A percentile compares a stretch with the other conserved stretches of the same genome.
Conservation (phyloP, 1,140 invertebrate species). For the Lamellibrachia luymesi region DNA sequence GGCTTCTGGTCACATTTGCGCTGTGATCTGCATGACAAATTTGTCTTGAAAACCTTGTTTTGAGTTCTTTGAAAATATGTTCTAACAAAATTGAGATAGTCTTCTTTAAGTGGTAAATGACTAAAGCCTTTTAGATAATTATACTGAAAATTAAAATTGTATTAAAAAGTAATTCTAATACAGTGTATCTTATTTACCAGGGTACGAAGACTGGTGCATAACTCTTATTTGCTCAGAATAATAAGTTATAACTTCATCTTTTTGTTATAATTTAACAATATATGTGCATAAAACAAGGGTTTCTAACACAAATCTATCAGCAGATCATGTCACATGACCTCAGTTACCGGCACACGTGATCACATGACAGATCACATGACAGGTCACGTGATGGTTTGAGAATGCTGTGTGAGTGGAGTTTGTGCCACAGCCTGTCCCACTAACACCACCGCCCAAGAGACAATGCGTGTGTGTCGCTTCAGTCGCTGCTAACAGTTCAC, state of each 20-base stretch:
- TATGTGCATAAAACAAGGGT: background rate
- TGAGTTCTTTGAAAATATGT: background rate
- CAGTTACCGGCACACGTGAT: background rate
- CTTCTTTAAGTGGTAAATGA: background rate
- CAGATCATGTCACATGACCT: background rate
- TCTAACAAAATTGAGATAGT: background rate
- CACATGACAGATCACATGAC: background rate
- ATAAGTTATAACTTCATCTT: background rate
- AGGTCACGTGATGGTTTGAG: background rate
- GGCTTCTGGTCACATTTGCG: background rate
- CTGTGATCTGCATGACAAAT: background rate
- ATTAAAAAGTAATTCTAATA: background rate
- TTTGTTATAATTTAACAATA: background rate
- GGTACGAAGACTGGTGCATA: no score
- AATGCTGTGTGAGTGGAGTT: background rate
- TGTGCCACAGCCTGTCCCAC: background rate
- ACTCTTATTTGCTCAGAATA: no score
- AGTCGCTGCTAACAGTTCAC: background rate
- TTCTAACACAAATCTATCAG: background rate
- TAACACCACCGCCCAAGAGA: background rate
- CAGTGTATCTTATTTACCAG: background rate
- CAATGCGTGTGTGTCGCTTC: background rate
- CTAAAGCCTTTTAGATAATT: background rate
- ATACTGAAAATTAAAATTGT: background rate
- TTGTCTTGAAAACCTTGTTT: background rate